Base-by-base conservation (phyloP, 1,140 invertebrate genomes). In the Acromyrmex charruanus region DNA sequence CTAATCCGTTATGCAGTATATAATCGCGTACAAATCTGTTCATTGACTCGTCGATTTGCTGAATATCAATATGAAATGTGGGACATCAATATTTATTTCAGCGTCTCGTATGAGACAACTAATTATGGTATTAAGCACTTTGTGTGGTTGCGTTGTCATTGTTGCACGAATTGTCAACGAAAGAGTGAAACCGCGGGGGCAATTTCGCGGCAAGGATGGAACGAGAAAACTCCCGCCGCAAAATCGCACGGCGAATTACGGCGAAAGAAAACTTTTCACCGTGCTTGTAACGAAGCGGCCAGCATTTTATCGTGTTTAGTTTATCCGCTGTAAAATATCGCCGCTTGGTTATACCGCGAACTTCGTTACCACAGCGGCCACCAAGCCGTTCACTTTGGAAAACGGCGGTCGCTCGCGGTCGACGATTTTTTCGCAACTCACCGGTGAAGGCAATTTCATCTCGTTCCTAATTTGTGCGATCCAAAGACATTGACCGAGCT, bases 291-390 rank as follows among this genome's bases (percentile, higher is more conserved):
- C 87, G 88, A 89, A 89, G 69, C 69, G 55, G 55, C 69, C 21
- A 72, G 55, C 74, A 31, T 86, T 88, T 89, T 89, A 77, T 72
- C 85, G 87, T 63, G 86, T 88, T 89, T 88, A 86, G 87, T 75
- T 89, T 86, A 74, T 77, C 77, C 55, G 53, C 28, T 31, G 55
- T 75, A 61, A 84, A 84, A 84, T 84, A 84, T 75, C 69, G 80
- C 66, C 65, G 66, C 81, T 59, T 53, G 74, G 51, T 81, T 81
- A 88, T 25, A 69, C 39, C 71, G 82, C 51, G 68, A 87, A 86
- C 79, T 88, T 85, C 84, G 55, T 68, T 63, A 31, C 87, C 51
- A 51, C 44, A 39, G n/a, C 31, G 39, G 51, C 68, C 49, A 31
- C 63, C n/a, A 51, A 53, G 44, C 77, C 44, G 65, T 71, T 58